Conservation (phyloP, 2,888 invertebrate genomes). For the Hedya salicella region DNA sequence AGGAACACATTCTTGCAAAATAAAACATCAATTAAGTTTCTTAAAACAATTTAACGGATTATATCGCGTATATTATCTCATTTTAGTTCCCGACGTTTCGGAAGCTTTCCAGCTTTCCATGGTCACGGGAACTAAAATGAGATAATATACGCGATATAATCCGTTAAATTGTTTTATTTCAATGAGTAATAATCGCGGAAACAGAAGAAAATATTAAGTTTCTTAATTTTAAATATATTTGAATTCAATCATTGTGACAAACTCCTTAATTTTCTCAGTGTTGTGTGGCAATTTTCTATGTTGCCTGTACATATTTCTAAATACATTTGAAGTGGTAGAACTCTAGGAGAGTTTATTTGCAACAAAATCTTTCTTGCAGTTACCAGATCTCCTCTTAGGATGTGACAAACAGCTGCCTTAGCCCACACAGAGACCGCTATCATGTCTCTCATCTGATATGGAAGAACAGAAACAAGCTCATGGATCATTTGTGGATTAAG, state of each 20-base stretch:
- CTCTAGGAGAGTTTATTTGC: conserved; percentile 79
- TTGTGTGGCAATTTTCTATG: conserved; percentile 78
- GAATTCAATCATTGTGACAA: conserved; percentile 55
- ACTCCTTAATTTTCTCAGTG: conserved; percentile 74
- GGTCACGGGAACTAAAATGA: too few relatives aligned
- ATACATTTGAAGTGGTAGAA: conserved; percentile 83
- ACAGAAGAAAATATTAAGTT: background rate
- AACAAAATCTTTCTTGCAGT: conserved; percentile 78
- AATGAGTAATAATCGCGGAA: too few relatives aligned
- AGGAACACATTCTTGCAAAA: too few relatives aligned
- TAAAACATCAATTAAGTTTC: too few relatives aligned
- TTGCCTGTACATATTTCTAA: conserved; percentile 84
- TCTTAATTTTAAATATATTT: conserved; percentile 12
- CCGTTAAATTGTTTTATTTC: too few relatives aligned
- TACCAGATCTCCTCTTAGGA: conserved; percentile 75
- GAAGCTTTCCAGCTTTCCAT: too few relatives aligned
- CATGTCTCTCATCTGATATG: conserved; percentile 76
- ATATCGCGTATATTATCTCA: too few relatives aligned
- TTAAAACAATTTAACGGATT: too few relatives aligned
- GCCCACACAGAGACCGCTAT: conserved; percentile 82
- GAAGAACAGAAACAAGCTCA: conserved; percentile 75
- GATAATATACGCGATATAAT: too few relatives aligned
- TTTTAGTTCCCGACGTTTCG: too few relatives aligned
- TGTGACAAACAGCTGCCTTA: conserved; percentile 82
- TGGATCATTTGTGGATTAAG: conserved; percentile 91